phyloP scores from a whole-genome alignment of 2,888 invertebrate species.

The Eupithecia exiguata region DNA sequence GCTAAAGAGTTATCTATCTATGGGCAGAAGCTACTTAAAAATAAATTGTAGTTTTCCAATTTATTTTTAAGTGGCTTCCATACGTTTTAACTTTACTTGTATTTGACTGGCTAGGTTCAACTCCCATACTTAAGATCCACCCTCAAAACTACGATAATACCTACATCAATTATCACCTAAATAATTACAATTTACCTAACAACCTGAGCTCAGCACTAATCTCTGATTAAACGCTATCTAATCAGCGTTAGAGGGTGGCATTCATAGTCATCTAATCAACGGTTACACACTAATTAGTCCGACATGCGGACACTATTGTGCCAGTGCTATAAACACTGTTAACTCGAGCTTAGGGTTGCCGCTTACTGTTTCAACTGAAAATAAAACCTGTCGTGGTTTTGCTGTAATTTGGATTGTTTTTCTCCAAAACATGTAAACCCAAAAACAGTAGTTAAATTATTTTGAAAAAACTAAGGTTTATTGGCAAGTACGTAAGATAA shows the following conservation, averaged over 20 bases:
- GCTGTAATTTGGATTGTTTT: background rate
- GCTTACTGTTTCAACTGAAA: background rate
- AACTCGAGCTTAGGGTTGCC: slow-evolving; percentile 48
- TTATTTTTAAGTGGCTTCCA: no score
- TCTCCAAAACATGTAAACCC: background rate
- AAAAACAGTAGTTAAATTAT: background rate
- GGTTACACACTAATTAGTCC: slow-evolving; percentile 66
- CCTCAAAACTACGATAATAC: background rate
- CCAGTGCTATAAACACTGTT: slow-evolving; percentile 74
- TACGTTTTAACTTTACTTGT: background rate
- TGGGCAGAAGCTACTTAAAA: background rate
- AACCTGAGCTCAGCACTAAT: slow-evolving; percentile 8
- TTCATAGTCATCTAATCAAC: slow-evolving; percentile 42
- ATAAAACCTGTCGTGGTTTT: background rate
- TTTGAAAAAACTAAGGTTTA: background rate
- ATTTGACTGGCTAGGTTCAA: background rate
- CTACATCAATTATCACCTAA: background rate
- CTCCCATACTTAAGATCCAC: background rate
- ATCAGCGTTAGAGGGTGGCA: slow-evolving; percentile 18
- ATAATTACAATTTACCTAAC: background rate
- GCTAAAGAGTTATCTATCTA: no score
- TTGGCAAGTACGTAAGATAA: no score
- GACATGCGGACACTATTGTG: slow-evolving; percentile 70
- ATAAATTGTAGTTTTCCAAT: background rate
- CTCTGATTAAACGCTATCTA: slow-evolving; percentile 17